Conservation (phyloP, 2,797 vertebrate species). For the Bucorvus abyssinicus region DNA sequence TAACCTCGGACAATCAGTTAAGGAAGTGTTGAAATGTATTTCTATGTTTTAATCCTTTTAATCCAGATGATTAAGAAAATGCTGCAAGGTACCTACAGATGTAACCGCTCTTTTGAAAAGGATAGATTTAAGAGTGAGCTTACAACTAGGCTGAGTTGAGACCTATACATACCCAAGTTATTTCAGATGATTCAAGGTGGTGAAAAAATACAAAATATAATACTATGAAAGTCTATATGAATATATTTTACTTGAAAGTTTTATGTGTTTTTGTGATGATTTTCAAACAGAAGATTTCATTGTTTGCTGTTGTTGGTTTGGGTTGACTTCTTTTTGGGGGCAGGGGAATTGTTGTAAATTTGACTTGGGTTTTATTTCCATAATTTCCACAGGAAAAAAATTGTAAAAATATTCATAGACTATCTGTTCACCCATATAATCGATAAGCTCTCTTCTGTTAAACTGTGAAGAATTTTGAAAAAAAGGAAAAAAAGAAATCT, state of each 20-base stretch:
- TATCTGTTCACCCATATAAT: background rate
- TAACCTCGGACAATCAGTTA: background rate
- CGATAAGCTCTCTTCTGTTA: background rate
- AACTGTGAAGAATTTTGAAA: background rate
- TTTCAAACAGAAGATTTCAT: background rate
- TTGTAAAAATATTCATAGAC: background rate
- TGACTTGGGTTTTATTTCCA: background rate
- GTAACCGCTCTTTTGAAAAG: background rate
- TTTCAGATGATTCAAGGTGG: background rate
- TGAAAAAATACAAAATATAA: background rate
- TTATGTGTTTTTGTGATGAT: background rate
- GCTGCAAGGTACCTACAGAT: background rate
- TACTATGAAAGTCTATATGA: background rate
- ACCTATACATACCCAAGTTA: background rate
- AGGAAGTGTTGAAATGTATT: background rate
- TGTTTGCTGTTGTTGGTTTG: background rate
- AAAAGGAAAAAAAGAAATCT: background rate
- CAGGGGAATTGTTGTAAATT: background rate
- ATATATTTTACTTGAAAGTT: background rate
- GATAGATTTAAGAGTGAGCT: background rate
- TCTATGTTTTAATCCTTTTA: background rate
- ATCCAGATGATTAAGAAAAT: background rate
- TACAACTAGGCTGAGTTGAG: background rate
- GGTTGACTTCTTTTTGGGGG: fast-evolving
- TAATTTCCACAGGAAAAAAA: background rate